Evolutionary conservation across 2,113 vertebrate species (phyloP).

Genomic region (Chlamydotis undulata): DNA sequence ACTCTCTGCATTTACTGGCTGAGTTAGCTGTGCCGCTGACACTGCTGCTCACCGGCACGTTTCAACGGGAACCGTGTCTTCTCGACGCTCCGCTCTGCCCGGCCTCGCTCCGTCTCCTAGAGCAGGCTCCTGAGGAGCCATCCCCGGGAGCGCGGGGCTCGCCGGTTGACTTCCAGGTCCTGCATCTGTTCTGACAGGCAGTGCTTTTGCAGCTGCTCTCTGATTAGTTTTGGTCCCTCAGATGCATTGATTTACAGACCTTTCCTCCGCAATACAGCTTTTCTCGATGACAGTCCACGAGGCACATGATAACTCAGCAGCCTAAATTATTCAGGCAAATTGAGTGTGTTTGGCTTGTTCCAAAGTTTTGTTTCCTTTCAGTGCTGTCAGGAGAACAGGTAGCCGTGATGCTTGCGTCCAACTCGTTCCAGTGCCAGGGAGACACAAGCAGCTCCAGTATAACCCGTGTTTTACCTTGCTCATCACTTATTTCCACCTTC

Average conservation of each 20-base stretch:
- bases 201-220: background rate
- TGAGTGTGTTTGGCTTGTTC: slow-evolving; percentile 49
- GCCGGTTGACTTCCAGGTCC: background rate
- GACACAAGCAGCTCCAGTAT: background rate
- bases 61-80: background rate
- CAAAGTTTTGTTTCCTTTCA: slow-evolving; percentile 44
- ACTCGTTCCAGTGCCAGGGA: background rate
- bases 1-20: background rate
- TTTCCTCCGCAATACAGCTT: slow-evolving; percentile 4
- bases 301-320: slow-evolving; percentile 51
- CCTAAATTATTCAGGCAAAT: slow-evolving; percentile 57
- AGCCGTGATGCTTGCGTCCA: slow-evolving; percentile 2
- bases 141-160: background rate
- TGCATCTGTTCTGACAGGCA: background rate
- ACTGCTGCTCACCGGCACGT: background rate
- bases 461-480: background rate
- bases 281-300: slow-evolving; percentile 17
- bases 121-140: background rate
- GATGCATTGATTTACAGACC: slow-evolving; percentile 49
- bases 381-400: slow-evolving; percentile 51
- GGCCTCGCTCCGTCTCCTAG: background rate
- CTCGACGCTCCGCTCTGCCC: background rate
- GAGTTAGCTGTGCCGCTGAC: background rate
- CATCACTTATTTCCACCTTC: background rate
- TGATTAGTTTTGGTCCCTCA: background rate